Evolutionary conservation across 2,888 invertebrate species (phyloP).

Genomic region (Heliconius ethilla): DNA sequence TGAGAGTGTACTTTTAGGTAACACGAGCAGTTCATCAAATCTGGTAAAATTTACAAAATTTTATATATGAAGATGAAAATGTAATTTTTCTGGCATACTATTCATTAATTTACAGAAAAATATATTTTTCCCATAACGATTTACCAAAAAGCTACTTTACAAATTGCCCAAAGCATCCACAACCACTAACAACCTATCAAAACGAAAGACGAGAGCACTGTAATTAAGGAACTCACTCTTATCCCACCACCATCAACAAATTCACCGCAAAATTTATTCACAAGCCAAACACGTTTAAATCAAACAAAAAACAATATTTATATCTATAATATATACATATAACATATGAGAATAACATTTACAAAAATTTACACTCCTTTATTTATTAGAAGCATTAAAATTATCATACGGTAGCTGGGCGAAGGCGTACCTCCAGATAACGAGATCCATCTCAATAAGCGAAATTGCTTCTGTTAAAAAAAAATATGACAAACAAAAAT

Average conservation of each 20-base stretch:
- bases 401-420: conserved; percentile 37
- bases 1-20: background rate
- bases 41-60: no score
- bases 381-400: conserved; percentile 38
- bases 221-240: conserved; percentile 21
- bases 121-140: background rate
- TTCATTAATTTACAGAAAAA: background rate
- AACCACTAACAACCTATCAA: background rate
- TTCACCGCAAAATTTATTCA: conserved; percentile 29
- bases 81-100: background rate
- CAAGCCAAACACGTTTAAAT: conserved; percentile 18
- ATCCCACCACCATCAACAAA: conserved; percentile 16
- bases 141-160: background rate
- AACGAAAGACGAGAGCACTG: background rate
- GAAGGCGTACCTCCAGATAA: conserved; percentile 37
- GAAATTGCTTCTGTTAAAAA: conserved; percentile 42
- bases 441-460: conserved; percentile 43
- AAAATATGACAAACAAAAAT: conserved; percentile 46
- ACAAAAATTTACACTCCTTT: conserved; percentile 25
- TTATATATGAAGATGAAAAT: background rate
- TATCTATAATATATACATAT: background rate
- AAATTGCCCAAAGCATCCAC: background rate
- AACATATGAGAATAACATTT: background rate
- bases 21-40: background rate
- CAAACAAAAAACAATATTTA: conserved; percentile 21